A percentile compares a stretch with the other conserved stretches of the same genome.
These are phyloP conservation scores for Anthonomus grandis DNA, from an alignment of 1,140 invertebrate species.

Conservation along the genomic window DNA sequence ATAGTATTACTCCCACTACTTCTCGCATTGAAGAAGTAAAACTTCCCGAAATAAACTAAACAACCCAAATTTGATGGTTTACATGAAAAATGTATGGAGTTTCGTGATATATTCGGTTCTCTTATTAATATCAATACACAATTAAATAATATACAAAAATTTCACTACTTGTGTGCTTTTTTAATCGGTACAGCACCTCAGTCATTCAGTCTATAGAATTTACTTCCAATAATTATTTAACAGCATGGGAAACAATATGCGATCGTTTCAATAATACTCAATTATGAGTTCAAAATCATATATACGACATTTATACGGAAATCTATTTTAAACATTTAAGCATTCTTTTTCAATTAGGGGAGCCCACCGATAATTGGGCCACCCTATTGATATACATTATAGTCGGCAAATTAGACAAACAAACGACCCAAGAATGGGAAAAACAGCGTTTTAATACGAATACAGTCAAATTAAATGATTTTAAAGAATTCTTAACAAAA, in stretches of 20 bases:
- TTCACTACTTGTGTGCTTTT: conserved; percentile 34
- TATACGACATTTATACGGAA: conserved; percentile 8
- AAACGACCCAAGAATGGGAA: background rate
- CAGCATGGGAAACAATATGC: conserved; percentile 38
- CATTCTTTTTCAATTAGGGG: background rate
- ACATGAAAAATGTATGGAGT: too few relatives aligned
- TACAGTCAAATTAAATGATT: background rate
- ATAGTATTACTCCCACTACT: too few relatives aligned
- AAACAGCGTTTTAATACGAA: background rate
- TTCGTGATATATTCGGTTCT: too few relatives aligned
- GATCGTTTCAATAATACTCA: conserved; percentile 39
- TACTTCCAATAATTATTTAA: conserved; percentile 32
- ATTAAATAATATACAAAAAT: too few relatives aligned
- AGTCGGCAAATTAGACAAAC: too few relatives aligned
- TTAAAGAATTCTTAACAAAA: background rate
- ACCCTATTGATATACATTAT: too few relatives aligned
- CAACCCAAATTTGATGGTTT: conserved; percentile 17
- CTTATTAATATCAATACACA: background rate
- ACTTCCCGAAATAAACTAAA: background rate
- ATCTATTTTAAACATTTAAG: conserved; percentile 2
- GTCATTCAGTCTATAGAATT: conserved; percentile 37
- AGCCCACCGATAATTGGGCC: too few relatives aligned
- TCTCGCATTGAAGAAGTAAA: background rate
- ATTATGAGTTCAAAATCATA: conserved; percentile 23
- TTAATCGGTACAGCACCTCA: conserved; percentile 33